Percentiles rank a stretch among this genome's conserved stretches.
These are phyloP conservation scores for Dysmachus trigonus DNA, from an alignment of 2,888 invertebrate species.

Conservation along the genomic window DNA sequence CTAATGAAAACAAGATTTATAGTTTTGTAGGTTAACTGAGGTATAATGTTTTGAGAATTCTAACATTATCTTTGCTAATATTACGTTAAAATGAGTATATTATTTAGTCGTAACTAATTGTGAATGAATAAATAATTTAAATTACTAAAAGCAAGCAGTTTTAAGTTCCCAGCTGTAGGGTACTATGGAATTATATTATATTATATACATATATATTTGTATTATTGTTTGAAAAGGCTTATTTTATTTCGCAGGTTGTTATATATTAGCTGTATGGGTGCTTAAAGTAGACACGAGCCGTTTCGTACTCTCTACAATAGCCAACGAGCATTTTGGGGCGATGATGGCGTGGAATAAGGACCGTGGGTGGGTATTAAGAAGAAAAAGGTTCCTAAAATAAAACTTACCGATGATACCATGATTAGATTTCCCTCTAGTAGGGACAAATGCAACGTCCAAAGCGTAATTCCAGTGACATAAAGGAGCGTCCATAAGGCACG, in stretches of 20 bases:
- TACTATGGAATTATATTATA: background rate
- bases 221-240: background rate
- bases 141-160: background rate
- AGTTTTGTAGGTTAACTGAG: background rate
- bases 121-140: background rate
- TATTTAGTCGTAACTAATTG: background rate
- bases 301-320: background rate
- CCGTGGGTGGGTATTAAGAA: background rate
- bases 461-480: constrained; percentile 67
- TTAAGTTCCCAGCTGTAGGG: background rate
- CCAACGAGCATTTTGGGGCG: background rate
- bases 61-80: background rate
- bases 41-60: background rate
- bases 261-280: background rate
- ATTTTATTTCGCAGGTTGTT: background rate
- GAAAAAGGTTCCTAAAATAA: background rate
- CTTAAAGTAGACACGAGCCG: background rate
- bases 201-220: background rate
- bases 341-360: background rate
- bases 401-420: constrained; percentile 49
- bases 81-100: background rate
- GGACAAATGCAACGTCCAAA: constrained; percentile 66
- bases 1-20: background rate
- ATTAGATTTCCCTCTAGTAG: constrained; percentile 54
- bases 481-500: constrained; percentile 69